Percentiles rank a stretch among this genome's conserved stretches.
These are phyloP conservation scores for Oligia strigilis DNA, from an alignment of 2,888 invertebrate species.

Conservation along the genomic window DNA sequence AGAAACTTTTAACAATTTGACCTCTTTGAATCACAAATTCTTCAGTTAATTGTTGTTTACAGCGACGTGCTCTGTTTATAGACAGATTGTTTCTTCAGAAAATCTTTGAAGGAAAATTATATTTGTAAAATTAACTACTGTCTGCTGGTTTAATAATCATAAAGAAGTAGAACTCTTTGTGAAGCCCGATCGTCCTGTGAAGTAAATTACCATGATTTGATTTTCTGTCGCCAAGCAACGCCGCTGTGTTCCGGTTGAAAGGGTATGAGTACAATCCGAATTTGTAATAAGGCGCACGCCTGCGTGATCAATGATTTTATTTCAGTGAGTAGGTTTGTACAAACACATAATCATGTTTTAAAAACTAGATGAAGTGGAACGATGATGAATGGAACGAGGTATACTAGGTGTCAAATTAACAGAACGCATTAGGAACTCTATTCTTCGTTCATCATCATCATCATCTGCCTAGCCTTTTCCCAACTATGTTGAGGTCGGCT, in stretches of 20 bases:
- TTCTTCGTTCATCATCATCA: too few species aligned
- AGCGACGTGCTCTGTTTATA: slow-evolving; percentile 3
- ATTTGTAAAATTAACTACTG: neutral
- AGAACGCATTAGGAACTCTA: too few species aligned
- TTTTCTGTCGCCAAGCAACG: neutral
- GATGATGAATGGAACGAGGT: too few species aligned
- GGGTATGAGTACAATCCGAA: too few species aligned
- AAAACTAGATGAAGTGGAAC: too few species aligned
- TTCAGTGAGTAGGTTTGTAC: too few species aligned
- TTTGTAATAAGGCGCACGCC: too few species aligned
- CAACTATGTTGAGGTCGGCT: too few species aligned
- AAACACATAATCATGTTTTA: too few species aligned
- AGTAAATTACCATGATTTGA: neutral
- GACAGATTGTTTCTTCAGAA: neutral
- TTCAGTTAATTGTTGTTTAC: slow-evolving; percentile 44
- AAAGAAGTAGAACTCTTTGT: neutral
- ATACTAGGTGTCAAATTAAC: too few species aligned
- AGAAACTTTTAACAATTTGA: slow-evolving; percentile 38
- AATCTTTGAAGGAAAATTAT: slow-evolving; percentile 8
- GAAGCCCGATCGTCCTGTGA: neutral
- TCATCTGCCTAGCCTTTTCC: too few species aligned
- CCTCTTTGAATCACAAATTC: slow-evolving; percentile 32
- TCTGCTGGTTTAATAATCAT: neutral
- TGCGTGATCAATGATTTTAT: too few species aligned
- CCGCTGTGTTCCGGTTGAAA: neutral